Conservation (phyloP, 1,140 invertebrate genomes). For the Bactericera cockerelli region DNA sequence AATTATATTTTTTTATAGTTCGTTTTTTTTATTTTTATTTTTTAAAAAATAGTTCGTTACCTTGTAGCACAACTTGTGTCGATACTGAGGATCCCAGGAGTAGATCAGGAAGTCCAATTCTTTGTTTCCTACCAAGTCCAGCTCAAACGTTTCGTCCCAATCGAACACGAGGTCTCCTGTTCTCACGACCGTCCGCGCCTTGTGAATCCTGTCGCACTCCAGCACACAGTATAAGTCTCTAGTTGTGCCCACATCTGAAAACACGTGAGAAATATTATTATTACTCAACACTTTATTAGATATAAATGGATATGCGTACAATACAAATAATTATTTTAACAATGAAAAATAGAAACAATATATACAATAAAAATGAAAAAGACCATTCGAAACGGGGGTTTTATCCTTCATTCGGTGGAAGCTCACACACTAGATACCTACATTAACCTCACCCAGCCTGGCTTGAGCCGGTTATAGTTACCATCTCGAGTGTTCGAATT, state of each 20-base stretch:
- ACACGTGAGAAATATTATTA: background rate
- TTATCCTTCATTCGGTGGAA: background rate
- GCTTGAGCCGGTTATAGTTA: background rate
- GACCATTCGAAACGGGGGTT: too few species aligned
- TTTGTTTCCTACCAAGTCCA: conserved; percentile 85
- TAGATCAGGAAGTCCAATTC: conserved; percentile 93
- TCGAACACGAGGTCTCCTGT: conserved; percentile 95
- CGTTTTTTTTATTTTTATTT: too few species aligned
- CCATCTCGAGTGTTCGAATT: too few species aligned
- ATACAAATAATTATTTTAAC: too few species aligned
- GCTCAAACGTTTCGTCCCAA: conserved; percentile 97
- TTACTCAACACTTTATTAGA: too few species aligned
- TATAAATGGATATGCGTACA: too few species aligned
- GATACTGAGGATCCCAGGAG: conserved; percentile 92
- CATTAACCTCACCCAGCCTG: background rate
- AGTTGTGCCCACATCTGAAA: conserved; percentile 31
- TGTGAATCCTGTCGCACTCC: conserved; percentile 72
- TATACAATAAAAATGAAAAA: too few species aligned
- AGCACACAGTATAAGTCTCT: conserved; percentile 92
- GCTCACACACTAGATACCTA: background rate
- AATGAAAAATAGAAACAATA: too few species aligned
- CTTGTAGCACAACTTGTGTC: conserved; percentile 89
- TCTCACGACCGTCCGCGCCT: conserved; percentile 91
- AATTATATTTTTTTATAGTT: too few species aligned
- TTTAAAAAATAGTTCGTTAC: too few species aligned